phyloP scores from a whole-genome alignment of 2,888 invertebrate species.

The Dysmachus trigonus region DNA sequence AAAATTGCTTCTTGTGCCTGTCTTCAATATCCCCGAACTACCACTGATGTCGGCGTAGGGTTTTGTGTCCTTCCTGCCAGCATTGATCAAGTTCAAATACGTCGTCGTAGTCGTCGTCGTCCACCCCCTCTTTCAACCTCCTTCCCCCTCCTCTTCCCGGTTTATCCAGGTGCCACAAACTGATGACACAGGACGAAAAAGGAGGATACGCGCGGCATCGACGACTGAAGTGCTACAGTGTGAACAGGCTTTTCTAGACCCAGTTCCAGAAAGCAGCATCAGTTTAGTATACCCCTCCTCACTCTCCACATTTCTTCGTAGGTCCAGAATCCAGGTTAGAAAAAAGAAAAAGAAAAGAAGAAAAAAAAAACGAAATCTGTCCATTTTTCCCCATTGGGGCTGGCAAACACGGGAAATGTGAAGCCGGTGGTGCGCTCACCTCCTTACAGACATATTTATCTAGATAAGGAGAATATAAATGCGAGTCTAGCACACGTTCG shows the following conservation, averaged over 20 bases:
- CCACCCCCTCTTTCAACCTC: not conserved
- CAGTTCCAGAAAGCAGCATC: not conserved
- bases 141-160: not conserved
- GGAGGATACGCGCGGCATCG: not conserved
- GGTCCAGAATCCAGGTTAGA: not conserved
- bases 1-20: not conserved
- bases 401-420: not conserved
- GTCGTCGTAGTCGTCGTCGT: not conserved
- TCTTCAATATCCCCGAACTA: not conserved
- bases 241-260: not conserved
- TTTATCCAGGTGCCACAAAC: not conserved
- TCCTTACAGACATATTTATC: constrained; percentile 8
- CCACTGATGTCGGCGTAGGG: not conserved
- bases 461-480: constrained; percentile 24
- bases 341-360: not conserved
- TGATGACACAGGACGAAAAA: not conserved
- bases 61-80: not conserved
- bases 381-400: not conserved
- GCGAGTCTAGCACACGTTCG: not conserved
- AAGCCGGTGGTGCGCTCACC: not conserved
- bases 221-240: not conserved
- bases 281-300: not conserved
- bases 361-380: not conserved
- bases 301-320: too few relatives aligned
- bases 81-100: not conserved